Base-by-base conservation (phyloP, 2,888 invertebrate species). In the Drosophila cyrtoloma region DNA sequence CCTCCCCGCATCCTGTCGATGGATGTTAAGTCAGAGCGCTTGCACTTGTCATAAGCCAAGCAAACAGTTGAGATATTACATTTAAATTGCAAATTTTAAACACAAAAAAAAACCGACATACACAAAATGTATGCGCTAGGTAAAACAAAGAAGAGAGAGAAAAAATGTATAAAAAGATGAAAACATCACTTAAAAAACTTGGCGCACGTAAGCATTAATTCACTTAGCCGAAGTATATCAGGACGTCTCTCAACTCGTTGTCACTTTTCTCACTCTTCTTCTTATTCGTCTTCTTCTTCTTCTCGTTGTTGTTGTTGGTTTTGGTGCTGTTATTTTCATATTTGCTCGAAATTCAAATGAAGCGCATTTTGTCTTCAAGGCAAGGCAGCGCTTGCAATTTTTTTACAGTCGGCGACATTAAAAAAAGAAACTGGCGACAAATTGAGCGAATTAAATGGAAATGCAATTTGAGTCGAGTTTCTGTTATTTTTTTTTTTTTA, bases 31-130 rank as follows among this genome's bases (percentile, higher is more conserved):
- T 81, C 72, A 70, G 47, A 63, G 50, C 63, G 63, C 59, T 64
- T 67, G 77, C 88, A 86, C 69, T 86, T 76, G 75, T 88, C 83
- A 82, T 85, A 88, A 77, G 71, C 81, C 88, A 83, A 90, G 83
- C 83, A 90, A 86, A 76, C 86, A 81, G 77, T 81, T 79, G 86
- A 88, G 69, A 86, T 83, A 86, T 86, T 86, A 86, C 86, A 86
- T 86, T 86, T 86, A 86, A 88, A 86, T 88, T 86, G 89, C 84
- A 90, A 86, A 86, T 86, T 83, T 75, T 55, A 56, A 72, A 57
- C 44, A 51, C 65, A 69, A 64, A 12, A 47, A 47, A 35, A 28
- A 32, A 19, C 33, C 30, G 47, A 33, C 60, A 68, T 12, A 44
- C 57, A 44, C 56, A 58, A 53, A 79, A 68, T 70, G 47, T 81